Base-by-base conservation (phyloP, 2,797 vertebrate genomes). In the Psittacula echo region DNA sequence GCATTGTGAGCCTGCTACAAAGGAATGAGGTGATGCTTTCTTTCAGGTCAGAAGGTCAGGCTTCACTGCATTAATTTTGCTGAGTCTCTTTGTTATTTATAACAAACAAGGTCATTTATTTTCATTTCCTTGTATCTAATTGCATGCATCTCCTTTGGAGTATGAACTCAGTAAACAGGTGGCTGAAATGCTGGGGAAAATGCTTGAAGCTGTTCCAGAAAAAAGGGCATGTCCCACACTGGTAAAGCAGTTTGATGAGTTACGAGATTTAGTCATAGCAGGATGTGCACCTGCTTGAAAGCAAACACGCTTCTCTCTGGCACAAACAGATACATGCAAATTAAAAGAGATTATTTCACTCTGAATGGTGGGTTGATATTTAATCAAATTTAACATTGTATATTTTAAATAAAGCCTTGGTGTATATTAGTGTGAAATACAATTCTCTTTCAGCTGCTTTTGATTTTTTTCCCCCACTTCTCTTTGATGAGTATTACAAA, bases 101-200 rank as follows among this genome's bases (percentile, higher is more conserved):
- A 98, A 97, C 97, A 96, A 98, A 97, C 95, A 96, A 98, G 97
- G 96, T 97, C 98, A 98, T 98, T 98, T 98, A 97, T 98, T 98
- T 98, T 98, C 97, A 98, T 98, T 98, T 98, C 98, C 98, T 97
- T 97, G 97, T 97, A 98, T 98, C 97, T 98, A 98, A 98, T 96
- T 97, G 98, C 96, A 97, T 95, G 95, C 97, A 94, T 97, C 97
- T 96, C 95, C 97, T 97, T 96, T 88, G 39, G 92, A 98, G 97
- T 97, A 98, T 97, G 98, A 98, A 97, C 97, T 97, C 95, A 42
- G 97, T 96, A 98, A 98, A 98, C 98, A 98, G 98, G 98, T 98
- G 98, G 98, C 97, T 97, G 96, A 97, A 97, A 98, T 96, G 95
- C 97, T 97, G 94, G 89, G 92, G 91, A 95, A 93, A 88, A 96